Base-by-base conservation (phyloP, 23 tunicate genomes). In the Ciona savignyi region DNA sequence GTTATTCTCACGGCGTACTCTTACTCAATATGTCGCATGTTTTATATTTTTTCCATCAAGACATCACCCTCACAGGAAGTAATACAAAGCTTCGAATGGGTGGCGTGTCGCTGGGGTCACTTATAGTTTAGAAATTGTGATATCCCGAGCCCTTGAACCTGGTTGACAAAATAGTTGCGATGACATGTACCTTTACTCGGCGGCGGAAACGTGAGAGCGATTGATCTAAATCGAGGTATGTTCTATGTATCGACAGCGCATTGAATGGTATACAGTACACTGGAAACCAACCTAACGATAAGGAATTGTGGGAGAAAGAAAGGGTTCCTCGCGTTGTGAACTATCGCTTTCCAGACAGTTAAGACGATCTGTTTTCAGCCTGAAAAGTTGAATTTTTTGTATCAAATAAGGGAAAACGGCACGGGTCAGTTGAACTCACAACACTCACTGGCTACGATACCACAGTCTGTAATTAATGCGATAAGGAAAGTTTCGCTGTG, bases 231-330 rank as follows among this genome's bases (percentile, higher is more conserved):
- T 9, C 56, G 15, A 42, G 56, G 56, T 42, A 42, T 42, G 56
- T 15, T 42, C 11, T 42, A 15, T 42, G 9, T 42, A 42, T 42
- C 56, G 15, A 9, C 56, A 42, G 56, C 56, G 15, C 15, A 6
- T 15, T 6, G 56, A 42, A 42, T 42, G 56, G 56, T 9, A 42
- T 42, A 42, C 15, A 42, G 56, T 6, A 15, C 56, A 42, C 56
- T 42, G 56, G 56, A 42, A 42, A 42, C 56, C 56, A 42, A 42
- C n/a, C n/a, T n/a, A n/a, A n/a, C n/a, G n/a, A n/a, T n/a, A 42
- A 15, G 11, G 56, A 42, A 15, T 9, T 42, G 15, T 15, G 11
- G 15, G 11, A 42, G 15, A 42, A 15, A 9, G 56, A 9, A 42
- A 42, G 56, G 56, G 56, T 6, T 42, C 11, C 56, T 9, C 15